These are phyloP conservation scores for Platerodrilus igneus DNA, from an alignment of 2,888 invertebrate species.

Conservation along the genomic window DNA sequence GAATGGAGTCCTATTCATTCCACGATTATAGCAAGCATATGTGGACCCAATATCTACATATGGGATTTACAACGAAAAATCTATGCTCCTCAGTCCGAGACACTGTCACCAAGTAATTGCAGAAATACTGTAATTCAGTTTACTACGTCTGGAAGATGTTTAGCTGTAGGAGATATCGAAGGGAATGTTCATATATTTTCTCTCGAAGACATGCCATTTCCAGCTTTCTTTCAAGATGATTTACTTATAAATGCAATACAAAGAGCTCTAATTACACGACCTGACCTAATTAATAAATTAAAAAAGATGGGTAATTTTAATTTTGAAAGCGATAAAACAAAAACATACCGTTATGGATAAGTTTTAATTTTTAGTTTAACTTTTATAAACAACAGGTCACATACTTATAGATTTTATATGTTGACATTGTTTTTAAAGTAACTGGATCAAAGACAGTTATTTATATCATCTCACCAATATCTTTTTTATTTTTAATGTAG, in stretches of 20 bases:
- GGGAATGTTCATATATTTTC: conserved; percentile 66
- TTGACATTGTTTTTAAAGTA: too few relatives aligned
- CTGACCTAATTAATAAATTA: conserved; percentile 57
- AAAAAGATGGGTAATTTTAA: conserved; percentile 50
- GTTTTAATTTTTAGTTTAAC: too few relatives aligned
- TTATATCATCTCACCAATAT: too few relatives aligned
- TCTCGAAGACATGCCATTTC: conserved; percentile 70
- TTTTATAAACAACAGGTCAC: too few relatives aligned
- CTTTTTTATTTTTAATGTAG: too few relatives aligned
- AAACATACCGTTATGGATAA: too few relatives aligned
- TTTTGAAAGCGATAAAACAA: too few relatives aligned
- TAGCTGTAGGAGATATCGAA: conserved; percentile 63
- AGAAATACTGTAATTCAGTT: conserved; percentile 58
- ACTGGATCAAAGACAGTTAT: too few relatives aligned
- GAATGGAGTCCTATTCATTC: conserved; percentile 73
- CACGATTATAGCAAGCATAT: conserved; percentile 66
- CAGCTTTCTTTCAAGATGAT: conserved; percentile 63
- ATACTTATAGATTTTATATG: too few relatives aligned
- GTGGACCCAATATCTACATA: conserved; percentile 62
- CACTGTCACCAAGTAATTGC: conserved; percentile 48
- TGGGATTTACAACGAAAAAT: conserved; percentile 76
- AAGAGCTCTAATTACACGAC: conserved; percentile 60
- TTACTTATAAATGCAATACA: conserved; percentile 61
- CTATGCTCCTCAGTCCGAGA: conserved; percentile 62
- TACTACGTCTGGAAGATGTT: conserved; percentile 62